Percentiles rank a stretch among this genome's conserved stretches.
Evolutionary conservation across 2,797 vertebrate species (phyloP).

Genomic region (Tolypeutes matacus): DNA sequence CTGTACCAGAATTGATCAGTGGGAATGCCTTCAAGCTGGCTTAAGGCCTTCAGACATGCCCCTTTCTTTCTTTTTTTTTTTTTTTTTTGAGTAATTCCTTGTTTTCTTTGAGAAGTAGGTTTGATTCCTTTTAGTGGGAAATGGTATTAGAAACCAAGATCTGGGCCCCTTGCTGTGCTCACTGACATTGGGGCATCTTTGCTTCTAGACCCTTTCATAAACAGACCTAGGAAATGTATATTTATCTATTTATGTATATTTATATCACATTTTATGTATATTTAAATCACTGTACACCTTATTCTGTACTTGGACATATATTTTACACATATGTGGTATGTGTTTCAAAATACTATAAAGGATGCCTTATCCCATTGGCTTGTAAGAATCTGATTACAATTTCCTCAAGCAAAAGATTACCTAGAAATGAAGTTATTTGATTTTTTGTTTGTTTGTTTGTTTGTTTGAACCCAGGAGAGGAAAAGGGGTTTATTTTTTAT

Average conservation of each 20-base stretch:
- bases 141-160: not conserved
- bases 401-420: conserved; percentile 13
- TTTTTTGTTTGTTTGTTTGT: too few species aligned
- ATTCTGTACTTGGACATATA: not conserved
- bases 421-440: not conserved
- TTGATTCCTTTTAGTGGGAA: conserved; percentile 2
- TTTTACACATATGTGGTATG: not conserved
- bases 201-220: not conserved
- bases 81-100: not conserved
- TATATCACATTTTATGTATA: not conserved
- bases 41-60: not conserved
- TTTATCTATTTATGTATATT: not conserved
- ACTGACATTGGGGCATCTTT: not conserved
- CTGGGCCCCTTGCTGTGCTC: not conserved
- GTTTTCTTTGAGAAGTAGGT: not conserved
- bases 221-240: not conserved
- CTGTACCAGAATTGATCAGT: not conserved
- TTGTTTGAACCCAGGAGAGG: too few species aligned
- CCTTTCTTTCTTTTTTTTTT: not conserved
- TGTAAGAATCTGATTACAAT: not conserved
- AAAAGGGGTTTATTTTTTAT: too few species aligned
- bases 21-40: not conserved
- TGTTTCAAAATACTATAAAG: conserved; percentile 14
- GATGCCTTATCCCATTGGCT: not conserved
- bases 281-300: not conserved